phyloP scores from a whole-genome alignment of 2,888 invertebrate genomes.

The Phortica magna region DNA sequence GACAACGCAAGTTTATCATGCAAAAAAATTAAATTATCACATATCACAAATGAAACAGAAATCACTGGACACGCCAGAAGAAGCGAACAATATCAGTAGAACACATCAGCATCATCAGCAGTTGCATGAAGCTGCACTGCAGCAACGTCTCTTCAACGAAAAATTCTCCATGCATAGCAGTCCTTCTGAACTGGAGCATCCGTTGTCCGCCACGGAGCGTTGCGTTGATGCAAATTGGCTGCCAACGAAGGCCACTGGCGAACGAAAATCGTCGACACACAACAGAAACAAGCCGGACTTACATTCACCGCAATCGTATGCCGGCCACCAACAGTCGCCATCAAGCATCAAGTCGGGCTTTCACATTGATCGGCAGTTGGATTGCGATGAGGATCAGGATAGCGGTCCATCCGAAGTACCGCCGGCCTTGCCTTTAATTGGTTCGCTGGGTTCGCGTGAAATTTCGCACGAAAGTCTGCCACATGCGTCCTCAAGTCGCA shows the following conservation, averaged over 20 bases:
- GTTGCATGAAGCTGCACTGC: slow-evolving; percentile 73
- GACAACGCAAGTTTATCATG: slow-evolving; percentile 86
- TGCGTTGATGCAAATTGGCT: neutral
- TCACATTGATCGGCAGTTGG: slow-evolving; percentile 71
- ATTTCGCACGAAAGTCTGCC: slow-evolving; percentile 91
- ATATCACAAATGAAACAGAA: slow-evolving; percentile 82
- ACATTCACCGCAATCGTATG: slow-evolving; percentile 65
- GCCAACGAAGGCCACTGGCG: neutral
- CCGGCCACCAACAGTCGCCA: slow-evolving; percentile 49
- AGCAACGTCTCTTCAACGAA: neutral
- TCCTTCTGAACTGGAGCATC: slow-evolving; percentile 33
- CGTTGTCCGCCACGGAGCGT: slow-evolving; percentile 22
- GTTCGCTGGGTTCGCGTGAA: slow-evolving; percentile 88
- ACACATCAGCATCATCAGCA: slow-evolving; percentile 64
- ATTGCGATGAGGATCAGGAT: slow-evolving; percentile 85
- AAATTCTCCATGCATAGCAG: slow-evolving; percentile 2
- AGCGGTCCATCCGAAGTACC: slow-evolving; percentile 90
- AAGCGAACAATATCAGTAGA: slow-evolving; percentile 11
- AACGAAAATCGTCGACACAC: slow-evolving; percentile 8
- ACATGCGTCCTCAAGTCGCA: slow-evolving; percentile 77
- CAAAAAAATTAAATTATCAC: slow-evolving; percentile 55
- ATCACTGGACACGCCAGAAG: slow-evolving; percentile 69
- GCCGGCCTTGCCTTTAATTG: slow-evolving; percentile 88
- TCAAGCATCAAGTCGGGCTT: slow-evolving; percentile 63
- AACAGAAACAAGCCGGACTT: slow-evolving; percentile 78